phyloP scores from a whole-genome alignment of 2,113 vertebrate species.

The Nerophis ophidion region DNA sequence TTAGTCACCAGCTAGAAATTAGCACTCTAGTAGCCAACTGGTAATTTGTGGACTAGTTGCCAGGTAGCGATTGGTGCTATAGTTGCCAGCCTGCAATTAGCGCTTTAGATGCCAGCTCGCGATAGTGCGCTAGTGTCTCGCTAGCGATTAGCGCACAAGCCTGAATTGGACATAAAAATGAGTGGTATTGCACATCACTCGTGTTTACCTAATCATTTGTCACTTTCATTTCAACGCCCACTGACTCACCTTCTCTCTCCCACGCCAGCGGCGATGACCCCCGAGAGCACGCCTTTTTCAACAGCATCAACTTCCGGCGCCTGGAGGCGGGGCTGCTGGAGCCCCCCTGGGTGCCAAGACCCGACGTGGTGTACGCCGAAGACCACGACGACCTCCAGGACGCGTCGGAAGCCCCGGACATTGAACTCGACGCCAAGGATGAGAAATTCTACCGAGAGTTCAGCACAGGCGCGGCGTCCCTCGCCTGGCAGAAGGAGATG shows the following conservation, averaged over 20 bases:
- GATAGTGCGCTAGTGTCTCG: no score
- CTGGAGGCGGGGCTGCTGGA: constrained; percentile 79
- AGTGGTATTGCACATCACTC: no score
- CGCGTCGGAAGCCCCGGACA: constrained; percentile 71
- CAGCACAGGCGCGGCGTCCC: constrained; percentile 78
- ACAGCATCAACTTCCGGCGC: constrained; percentile 75
- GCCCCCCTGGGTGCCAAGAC: constrained; percentile 81
- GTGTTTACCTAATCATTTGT: no score
- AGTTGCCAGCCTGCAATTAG: no score
- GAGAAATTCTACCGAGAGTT: constrained; percentile 80
- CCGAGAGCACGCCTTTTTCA: constrained; percentile 79
- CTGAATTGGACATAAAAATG: no score
- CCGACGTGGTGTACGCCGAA: constrained; percentile 81
- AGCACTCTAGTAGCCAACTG: no score
- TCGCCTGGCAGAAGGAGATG: constrained; percentile 82
- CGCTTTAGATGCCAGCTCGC: no score
- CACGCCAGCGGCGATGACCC: constrained; percentile 73
- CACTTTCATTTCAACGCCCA: not conserved
- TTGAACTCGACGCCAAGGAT: constrained; percentile 76
- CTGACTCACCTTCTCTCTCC: constrained; percentile 8
- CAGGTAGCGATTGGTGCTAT: no score
- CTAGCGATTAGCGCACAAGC: no score
- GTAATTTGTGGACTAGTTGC: no score
- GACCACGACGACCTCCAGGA: constrained; percentile 70
- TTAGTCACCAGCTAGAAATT: no score